phyloP scores from a whole-genome alignment of 1,140 invertebrate genomes.

The Leptopilina boulardi region DNA sequence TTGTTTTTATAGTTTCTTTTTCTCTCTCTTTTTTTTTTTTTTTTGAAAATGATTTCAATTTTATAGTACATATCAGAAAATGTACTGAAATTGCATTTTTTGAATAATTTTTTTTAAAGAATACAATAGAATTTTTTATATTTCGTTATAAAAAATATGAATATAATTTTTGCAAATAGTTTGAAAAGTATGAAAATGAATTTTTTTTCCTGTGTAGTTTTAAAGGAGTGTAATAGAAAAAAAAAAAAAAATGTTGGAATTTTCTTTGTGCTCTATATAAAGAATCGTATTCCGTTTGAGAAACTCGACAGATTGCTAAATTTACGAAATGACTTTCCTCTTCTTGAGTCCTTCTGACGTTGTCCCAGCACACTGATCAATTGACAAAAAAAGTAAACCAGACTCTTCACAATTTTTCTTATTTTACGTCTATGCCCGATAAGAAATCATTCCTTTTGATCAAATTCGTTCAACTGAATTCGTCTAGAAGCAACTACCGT shows the following conservation, averaged over 20 bases:
- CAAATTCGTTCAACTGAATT: constrained; percentile 24
- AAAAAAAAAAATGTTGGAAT: background rate
- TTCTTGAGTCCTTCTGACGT: background rate
- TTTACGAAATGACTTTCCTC: constrained; percentile 13
- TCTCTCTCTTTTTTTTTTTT: background rate
- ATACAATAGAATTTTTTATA: no score
- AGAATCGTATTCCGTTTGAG: background rate
- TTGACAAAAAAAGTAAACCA: background rate
- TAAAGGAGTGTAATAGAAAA: no score
- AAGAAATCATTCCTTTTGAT: constrained; percentile 28
- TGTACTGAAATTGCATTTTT: no score
- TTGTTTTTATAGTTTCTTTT: background rate
- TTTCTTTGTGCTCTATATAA: background rate
- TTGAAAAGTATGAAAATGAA: no score
- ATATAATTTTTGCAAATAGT: no score
- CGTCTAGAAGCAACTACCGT: background rate
- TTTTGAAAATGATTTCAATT: background rate
- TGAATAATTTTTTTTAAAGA: no score
- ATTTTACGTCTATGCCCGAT: background rate
- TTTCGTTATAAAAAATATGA: no score
- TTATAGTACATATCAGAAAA: background rate
- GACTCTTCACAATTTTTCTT: background rate
- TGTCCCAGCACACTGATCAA: constrained; percentile 17
- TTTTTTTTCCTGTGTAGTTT: no score
- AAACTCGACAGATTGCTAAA: background rate